A percentile compares a stretch with the other conserved stretches of the same genome.
Conservation (phyloP, 2,797 vertebrate species). For the Paramormyrops hopkinsi region DNA sequence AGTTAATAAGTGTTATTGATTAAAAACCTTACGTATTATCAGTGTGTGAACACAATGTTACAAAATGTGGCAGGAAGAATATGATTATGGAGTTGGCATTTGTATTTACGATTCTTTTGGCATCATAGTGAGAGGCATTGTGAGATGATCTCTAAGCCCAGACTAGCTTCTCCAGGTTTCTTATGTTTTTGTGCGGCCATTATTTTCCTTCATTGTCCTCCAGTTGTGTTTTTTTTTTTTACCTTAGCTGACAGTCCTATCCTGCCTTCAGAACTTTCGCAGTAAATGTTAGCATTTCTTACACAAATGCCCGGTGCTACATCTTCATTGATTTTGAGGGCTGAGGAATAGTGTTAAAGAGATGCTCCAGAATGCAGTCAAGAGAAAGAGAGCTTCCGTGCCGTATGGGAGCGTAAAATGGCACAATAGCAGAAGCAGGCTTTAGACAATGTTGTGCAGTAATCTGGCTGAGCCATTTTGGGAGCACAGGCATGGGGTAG, state of each 20-base stretch:
- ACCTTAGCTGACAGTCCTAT: neutral
- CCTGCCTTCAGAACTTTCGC: neutral
- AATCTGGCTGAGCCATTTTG: constrained; percentile 65
- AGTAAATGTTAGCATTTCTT: neutral
- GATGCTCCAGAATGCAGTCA: neutral
- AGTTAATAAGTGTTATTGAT: neutral
- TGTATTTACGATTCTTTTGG: neutral
- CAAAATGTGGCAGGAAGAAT: neutral
- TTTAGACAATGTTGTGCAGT: constrained; percentile 65
- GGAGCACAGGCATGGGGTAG: constrained; percentile 36
- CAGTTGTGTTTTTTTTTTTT: neutral
- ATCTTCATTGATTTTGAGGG: neutral
- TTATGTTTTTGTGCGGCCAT: neutral
- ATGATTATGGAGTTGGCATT: neutral
- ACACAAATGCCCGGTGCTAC: neutral
- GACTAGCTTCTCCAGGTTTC: neutral
- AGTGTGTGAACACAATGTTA: neutral
- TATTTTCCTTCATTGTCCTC: neutral
- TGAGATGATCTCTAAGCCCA: neutral
- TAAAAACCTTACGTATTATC: neutral
- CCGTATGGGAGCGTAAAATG: constrained; percentile 58
- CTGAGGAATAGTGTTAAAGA: neutral
- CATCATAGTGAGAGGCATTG: neutral
- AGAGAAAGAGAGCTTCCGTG: constrained; percentile 29
- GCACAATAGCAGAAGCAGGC: constrained; percentile 62